A percentile compares a stretch with the other conserved stretches of the same genome.
phyloP scores from a whole-genome alignment of 2,797 vertebrate genomes.

The Meda fulgida region DNA sequence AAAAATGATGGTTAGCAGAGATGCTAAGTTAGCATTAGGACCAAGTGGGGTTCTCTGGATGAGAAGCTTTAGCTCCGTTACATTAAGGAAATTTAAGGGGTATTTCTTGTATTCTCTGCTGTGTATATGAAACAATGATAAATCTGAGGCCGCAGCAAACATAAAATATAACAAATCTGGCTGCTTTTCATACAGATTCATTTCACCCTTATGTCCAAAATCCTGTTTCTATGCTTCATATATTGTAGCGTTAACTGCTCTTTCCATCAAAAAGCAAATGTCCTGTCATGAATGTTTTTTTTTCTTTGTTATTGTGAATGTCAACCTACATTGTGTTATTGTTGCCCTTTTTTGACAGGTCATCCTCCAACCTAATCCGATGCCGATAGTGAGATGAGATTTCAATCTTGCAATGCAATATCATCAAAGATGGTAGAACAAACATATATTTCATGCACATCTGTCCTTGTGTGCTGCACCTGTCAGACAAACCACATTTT shows the following conservation, averaged over 20 bases:
- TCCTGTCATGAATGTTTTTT: background rate
- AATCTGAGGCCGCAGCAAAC: background rate
- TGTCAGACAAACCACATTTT: slow-evolving; percentile 25
- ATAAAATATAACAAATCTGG: slow-evolving; percentile 4
- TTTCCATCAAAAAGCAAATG: slow-evolving; percentile 13
- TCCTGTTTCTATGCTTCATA: slow-evolving; percentile 12
- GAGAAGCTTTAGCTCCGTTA: slow-evolving; percentile 8
- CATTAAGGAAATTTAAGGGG: background rate
- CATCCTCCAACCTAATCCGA: slow-evolving; percentile 17
- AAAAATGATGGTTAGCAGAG: slow-evolving; percentile 43
- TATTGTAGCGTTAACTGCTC: slow-evolving; percentile 9
- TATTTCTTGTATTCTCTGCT: background rate
- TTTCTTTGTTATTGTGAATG: slow-evolving; percentile 40
- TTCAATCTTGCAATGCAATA: slow-evolving; percentile 32
- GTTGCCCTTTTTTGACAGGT: slow-evolving; percentile 27
- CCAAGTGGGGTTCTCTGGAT: background rate
- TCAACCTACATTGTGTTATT: slow-evolving; percentile 32
- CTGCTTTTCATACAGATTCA: background rate
- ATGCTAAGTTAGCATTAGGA: slow-evolving; percentile 45
- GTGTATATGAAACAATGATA: background rate
- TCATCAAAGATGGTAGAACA: slow-evolving; percentile 9
- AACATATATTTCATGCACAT: slow-evolving; percentile 14
- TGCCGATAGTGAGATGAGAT: slow-evolving; percentile 12
- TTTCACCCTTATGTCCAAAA: slow-evolving; percentile 13
- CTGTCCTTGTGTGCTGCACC: slow-evolving; percentile 23